phyloP scores from a whole-genome alignment of 1,140 invertebrate genomes.

The Drosophila murphyi region DNA sequence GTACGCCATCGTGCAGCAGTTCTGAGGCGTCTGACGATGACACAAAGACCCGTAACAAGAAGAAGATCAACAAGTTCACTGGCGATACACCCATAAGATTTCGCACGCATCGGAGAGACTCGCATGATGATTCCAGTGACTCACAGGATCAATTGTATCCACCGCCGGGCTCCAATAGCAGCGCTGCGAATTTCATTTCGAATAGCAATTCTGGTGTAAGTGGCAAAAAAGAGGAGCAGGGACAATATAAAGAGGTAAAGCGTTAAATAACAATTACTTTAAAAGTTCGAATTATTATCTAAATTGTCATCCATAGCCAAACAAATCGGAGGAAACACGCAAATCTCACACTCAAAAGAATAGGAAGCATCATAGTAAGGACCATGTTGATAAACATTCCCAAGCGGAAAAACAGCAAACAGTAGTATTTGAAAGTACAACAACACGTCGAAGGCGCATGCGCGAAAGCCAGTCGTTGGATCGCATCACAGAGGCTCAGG shows the following conservation, averaged over 20 bases:
- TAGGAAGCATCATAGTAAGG: slow-evolving; percentile 67
- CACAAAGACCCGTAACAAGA: slow-evolving; percentile 91
- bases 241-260: slow-evolving; percentile 70
- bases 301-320: slow-evolving; percentile 41
- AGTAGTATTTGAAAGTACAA: slow-evolving; percentile 26
- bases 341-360: slow-evolving; percentile 77
- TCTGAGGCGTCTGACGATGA: slow-evolving; percentile 97
- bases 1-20: slow-evolving; percentile 94
- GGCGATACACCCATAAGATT: slow-evolving; percentile 85
- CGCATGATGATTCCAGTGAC: slow-evolving; percentile 91
- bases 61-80: slow-evolving; percentile 89
- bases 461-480: slow-evolving; percentile 92
- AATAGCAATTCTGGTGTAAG: slow-evolving; percentile 65
- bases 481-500: slow-evolving; percentile 92
- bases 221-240: slow-evolving; percentile 72
- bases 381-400: slow-evolving; percentile 72
- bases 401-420: slow-evolving; percentile 57
- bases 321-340: slow-evolving; percentile 75
- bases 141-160: slow-evolving; percentile 88
- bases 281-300: background rate
- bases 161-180: slow-evolving; percentile 71
- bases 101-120: slow-evolving; percentile 88
- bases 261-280: background rate
- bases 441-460: slow-evolving; percentile 86
- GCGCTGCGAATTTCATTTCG: slow-evolving; percentile 60